These are phyloP conservation scores for Pyrocoelia pectoralis DNA, from an alignment of 2,888 invertebrate species.

Conservation along the genomic window DNA sequence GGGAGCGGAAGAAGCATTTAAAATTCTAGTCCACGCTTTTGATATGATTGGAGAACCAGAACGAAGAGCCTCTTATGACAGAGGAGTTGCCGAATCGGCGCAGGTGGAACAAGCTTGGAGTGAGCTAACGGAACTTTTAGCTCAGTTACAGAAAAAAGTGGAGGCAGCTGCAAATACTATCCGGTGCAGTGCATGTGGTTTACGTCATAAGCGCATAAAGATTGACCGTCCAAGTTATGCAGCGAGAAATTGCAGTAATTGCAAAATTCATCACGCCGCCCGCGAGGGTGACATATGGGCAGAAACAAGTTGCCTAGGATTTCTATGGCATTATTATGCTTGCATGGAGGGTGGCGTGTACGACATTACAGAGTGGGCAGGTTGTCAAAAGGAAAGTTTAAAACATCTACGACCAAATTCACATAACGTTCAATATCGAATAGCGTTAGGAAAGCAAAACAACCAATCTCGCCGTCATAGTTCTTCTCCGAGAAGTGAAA, in stretches of 20 bases:
- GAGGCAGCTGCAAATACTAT: slow-evolving; percentile 95
- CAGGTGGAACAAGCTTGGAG: slow-evolving; percentile 89
- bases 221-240: slow-evolving; percentile 90
- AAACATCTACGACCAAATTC: slow-evolving; percentile 89
- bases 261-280: slow-evolving; percentile 89
- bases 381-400: slow-evolving; percentile 84
- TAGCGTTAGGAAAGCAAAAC: slow-evolving; percentile 76
- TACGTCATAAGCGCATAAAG: slow-evolving; percentile 86
- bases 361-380: slow-evolving; percentile 97
- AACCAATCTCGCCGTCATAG: slow-evolving; percentile 44
- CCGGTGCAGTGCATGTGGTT: slow-evolving; percentile 92
- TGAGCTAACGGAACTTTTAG: slow-evolving; percentile 83
- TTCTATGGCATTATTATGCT: slow-evolving; percentile 94
- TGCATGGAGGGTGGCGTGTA: slow-evolving; percentile 96
- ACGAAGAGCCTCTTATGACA: slow-evolving; percentile 58
- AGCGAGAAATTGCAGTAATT: slow-evolving; percentile 88
- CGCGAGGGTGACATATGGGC: slow-evolving; percentile 98
- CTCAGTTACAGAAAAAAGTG: slow-evolving; percentile 91
- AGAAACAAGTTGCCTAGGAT: slow-evolving; percentile 84
- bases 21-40: slow-evolving; percentile 94
- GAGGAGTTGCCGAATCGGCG: slow-evolving; percentile 72
- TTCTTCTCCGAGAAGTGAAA: slow-evolving; percentile 62
- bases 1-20: slow-evolving; percentile 71
- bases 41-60: slow-evolving; percentile 93
- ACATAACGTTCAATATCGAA: slow-evolving; percentile 89